Conservation (phyloP, 2,113 vertebrate genomes). For the Pelobates fuscus region DNA sequence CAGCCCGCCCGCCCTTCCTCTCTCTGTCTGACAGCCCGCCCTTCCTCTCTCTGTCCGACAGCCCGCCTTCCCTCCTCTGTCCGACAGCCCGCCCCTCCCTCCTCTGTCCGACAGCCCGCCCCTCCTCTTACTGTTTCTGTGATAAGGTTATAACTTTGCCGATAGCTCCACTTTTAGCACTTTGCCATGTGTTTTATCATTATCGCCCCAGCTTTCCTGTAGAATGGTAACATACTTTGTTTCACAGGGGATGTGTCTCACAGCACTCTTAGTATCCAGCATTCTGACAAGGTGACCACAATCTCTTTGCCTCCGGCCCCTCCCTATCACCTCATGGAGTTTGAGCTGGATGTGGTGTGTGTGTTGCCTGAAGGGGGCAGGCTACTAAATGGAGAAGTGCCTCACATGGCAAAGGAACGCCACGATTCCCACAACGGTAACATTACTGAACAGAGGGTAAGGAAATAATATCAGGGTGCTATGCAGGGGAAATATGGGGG, state of each 20-base stretch:
- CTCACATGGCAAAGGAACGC: constrained; percentile 72
- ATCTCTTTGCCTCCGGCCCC: constrained; percentile 83
- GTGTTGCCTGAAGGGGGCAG: constrained; percentile 71
- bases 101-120: too few relatives aligned
- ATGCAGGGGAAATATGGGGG: not conserved
- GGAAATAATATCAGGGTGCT: not conserved
- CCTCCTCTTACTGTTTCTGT: too few relatives aligned
- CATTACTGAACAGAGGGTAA: constrained; percentile 76
- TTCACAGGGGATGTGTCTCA: constrained; percentile 79
- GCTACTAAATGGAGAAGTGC: constrained; percentile 74
- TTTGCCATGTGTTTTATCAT: too few relatives aligned
- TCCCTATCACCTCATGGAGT: constrained; percentile 89
- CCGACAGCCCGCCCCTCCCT: too few relatives aligned
- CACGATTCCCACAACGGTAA: constrained; percentile 63
- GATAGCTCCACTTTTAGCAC: too few relatives aligned
- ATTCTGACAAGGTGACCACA: constrained; percentile 92
- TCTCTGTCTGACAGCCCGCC: too few relatives aligned
- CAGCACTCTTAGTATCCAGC: constrained; percentile 77
- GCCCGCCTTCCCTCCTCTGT: too few relatives aligned
- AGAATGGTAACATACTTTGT: too few relatives aligned
- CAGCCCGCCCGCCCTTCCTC: too few relatives aligned
- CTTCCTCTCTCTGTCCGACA: too few relatives aligned
- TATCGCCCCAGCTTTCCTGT: too few relatives aligned
- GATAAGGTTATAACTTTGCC: too few relatives aligned
- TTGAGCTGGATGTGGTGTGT: constrained; percentile 90